Conservation (phyloP, 2,797 vertebrate genomes). For the Siniperca scherzeri region DNA sequence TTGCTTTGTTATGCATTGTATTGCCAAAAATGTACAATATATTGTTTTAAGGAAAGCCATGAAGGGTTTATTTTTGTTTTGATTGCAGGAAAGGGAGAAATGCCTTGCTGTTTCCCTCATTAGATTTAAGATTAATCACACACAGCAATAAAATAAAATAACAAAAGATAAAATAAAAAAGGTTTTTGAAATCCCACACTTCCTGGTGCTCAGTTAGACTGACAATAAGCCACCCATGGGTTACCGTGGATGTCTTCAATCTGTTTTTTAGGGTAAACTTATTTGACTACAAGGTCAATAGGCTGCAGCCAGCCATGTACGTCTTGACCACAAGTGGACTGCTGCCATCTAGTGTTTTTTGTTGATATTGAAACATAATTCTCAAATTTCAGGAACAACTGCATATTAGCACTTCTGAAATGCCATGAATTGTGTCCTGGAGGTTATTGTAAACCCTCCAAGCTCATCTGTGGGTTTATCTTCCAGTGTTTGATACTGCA, state of each 20-base stretch:
- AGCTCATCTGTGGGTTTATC: not conserved
- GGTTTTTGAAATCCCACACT: not conserved
- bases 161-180: not conserved
- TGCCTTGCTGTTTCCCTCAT: not conserved
- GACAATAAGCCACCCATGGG: accelerated
- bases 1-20: not conserved
- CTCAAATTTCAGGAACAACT: not conserved
- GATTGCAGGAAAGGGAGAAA: not conserved
- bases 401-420: not conserved
- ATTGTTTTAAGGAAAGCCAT: not conserved
- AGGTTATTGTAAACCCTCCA: not conserved
- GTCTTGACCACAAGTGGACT: not conserved
- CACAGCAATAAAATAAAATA: not conserved
- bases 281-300: not conserved
- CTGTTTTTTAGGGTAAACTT: not conserved
- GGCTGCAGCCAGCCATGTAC: no score
- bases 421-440: not conserved
- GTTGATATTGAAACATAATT: not conserved
- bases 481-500: not conserved
- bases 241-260: not conserved
- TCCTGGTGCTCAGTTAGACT: not conserved
- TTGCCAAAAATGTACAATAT: not conserved
- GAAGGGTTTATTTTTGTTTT: not conserved
- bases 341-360: conserved; percentile 68
- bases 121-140: not conserved